Evolutionary conservation across 2,797 vertebrate genomes (phyloP).

Genomic region (Hirundo rustica): DNA sequence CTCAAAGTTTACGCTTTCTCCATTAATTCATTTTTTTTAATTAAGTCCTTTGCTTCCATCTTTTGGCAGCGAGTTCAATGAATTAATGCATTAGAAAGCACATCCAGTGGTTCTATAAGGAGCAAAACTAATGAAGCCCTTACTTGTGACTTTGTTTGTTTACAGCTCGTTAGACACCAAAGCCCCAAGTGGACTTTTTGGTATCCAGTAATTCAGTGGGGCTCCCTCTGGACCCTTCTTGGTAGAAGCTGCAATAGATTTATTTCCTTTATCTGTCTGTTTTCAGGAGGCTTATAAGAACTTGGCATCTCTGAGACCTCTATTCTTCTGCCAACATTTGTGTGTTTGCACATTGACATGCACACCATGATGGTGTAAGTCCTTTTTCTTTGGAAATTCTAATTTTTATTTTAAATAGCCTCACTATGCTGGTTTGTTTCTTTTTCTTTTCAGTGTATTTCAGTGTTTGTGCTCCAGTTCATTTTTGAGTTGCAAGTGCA

Average conservation of each 20-base stretch:
- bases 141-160: conserved; percentile 22
- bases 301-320: neutral
- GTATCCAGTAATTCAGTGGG: neutral
- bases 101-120: neutral
- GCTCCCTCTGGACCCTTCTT: neutral
- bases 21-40: neutral
- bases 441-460: neutral
- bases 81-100: neutral
- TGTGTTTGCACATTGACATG: conserved; percentile 1
- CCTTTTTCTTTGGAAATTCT: neutral
- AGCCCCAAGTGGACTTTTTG: neutral
- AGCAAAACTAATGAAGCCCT: conserved; percentile 33
- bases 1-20: neutral
- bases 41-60: neutral
- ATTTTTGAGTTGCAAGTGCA: neutral
- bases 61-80: neutral
- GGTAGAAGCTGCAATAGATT: neutral
- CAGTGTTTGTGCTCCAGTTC: neutral
- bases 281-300: conserved; percentile 5
- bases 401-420: neutral
- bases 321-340: neutral
- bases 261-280: neutral
- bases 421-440: neutral
- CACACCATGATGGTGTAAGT: neutral
- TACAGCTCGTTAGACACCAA: conserved; percentile 1